A percentile compares a stretch with the other conserved stretches of the same genome.
These are phyloP conservation scores for Aphrophora alni DNA, from an alignment of 2,888 invertebrate genomes.

Conservation along the genomic window DNA sequence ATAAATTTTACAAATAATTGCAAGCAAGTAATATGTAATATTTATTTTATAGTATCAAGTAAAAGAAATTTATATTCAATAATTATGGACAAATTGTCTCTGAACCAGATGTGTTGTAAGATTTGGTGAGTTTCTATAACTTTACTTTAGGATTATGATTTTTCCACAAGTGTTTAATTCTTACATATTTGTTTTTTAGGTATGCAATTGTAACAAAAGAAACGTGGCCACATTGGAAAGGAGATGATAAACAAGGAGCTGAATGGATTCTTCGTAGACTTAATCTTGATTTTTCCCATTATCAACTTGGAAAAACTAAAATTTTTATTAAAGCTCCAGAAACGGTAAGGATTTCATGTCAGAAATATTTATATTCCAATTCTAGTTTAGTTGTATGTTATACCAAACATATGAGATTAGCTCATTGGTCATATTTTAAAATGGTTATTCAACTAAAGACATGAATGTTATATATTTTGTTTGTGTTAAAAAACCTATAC, in stretches of 20 bases:
- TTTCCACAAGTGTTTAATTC: no score
- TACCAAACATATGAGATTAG: background rate
- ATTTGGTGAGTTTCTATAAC: no score
- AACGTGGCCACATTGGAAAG: constrained; percentile 67
- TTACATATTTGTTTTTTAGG: constrained; percentile 54
- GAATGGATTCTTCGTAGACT: constrained; percentile 64
- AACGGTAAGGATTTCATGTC: no score
- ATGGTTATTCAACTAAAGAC: background rate
- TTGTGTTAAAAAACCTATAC: no score
- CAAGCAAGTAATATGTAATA: no score
- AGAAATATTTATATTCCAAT: constrained; percentile 17
- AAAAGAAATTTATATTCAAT: no score
- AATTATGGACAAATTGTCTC: no score
- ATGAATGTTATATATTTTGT: background rate
- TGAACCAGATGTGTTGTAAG: no score
- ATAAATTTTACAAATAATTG: no score
- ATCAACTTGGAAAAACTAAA: constrained; percentile 69
- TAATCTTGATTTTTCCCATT: constrained; percentile 64
- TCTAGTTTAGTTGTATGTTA: background rate
- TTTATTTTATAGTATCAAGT: no score
- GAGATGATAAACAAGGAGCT: constrained; percentile 63
- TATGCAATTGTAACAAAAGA: constrained; percentile 70
- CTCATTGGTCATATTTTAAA: constrained; percentile 19
- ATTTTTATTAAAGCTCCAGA: constrained; percentile 73
- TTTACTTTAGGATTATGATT: no score